Base-by-base conservation (phyloP, 2,888 invertebrate genomes). In the Zootermopsis nevadensis region DNA sequence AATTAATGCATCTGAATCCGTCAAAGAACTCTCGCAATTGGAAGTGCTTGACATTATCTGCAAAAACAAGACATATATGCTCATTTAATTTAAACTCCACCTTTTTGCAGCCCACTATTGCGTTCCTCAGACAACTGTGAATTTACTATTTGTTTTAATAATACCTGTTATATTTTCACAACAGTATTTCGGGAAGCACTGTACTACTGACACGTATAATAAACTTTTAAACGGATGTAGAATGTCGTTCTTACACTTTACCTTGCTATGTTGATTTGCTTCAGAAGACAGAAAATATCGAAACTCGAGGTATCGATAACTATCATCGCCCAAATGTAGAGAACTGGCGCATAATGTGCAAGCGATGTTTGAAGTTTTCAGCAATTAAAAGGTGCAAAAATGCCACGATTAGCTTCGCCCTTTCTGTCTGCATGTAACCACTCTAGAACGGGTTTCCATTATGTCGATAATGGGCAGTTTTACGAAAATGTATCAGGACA, bases 1-100 rank as follows among this genome's bases (percentile, higher is more conserved):
- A 60, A 30, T 79, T 35, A 79, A 31, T 35, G 22, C 35, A 3
- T 79, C 79, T 33, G 27, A 60, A 66, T 1, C 12, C 2, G n/a
- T n/a, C 7, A 77, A 22, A 0, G 38, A 3, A 33, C n/a, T 79
- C 1, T 79, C 79, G n/a, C 10, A 35, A 35, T 27, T 12, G 31
- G 79, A 66, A 10, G 31, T n/a, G 27, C 30, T 35, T n/a, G 35
- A 33, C 79, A 79, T 79, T 35, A 31, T 60, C 79, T 79, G 66
- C 7, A 79, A 79, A 60, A 27, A 22, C 60, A 33, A 77, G 19
- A 19, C 48, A 48, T 48, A 48, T 19, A 15, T 48, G 19, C 48
- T 53, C 19, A 53, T 15, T 53, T 53, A 53, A 53, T 60, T 60
- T 60, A 60, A 60, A 60, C 60, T 60, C 7, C 60, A 60, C 60